A percentile compares a stretch with the other conserved stretches of the same genome.
phyloP scores from a whole-genome alignment of 2,888 invertebrate species.

The Serrognathus titanus region DNA sequence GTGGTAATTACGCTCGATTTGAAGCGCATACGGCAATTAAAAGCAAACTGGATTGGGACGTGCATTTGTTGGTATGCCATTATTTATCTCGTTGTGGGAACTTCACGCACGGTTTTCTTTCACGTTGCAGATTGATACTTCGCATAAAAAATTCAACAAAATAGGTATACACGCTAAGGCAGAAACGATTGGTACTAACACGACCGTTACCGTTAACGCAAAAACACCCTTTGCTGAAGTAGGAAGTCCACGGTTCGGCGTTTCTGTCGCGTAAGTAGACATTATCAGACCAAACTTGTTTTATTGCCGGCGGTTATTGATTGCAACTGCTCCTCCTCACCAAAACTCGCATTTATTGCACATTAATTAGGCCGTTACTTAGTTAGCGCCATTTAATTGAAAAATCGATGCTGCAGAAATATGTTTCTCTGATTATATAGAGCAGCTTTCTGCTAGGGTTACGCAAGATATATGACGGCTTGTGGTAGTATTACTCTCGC shows the following conservation, averaged over 20 bases:
- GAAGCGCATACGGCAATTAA: slow-evolving; percentile 43
- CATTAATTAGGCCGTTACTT: slow-evolving; percentile 13
- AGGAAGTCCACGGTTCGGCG: slow-evolving; percentile 39
- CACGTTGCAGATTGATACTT: slow-evolving; percentile 41
- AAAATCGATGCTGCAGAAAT: slow-evolving; percentile 24
- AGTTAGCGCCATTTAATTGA: slow-evolving; percentile 26
- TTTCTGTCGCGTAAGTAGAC: slow-evolving; percentile 28
- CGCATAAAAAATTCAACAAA: slow-evolving; percentile 36
- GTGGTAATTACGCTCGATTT: slow-evolving; percentile 48
- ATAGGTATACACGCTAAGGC: slow-evolving; percentile 38
- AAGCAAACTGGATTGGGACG: slow-evolving; percentile 48
- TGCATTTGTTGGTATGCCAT: slow-evolving; percentile 42
- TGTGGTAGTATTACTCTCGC: slow-evolving; percentile 25
- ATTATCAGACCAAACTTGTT: background rate
- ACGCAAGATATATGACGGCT: slow-evolving; percentile 26
- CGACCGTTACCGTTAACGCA: slow-evolving; percentile 36
- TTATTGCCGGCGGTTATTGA: background rate
- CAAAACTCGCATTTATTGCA: slow-evolving; percentile 26
- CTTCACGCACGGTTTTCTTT: too few species aligned
- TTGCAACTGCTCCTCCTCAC: slow-evolving; percentile 6
- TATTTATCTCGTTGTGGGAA: background rate
- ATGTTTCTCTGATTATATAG: slow-evolving; percentile 24
- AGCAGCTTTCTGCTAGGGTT: slow-evolving; percentile 17
- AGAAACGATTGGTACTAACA: slow-evolving; percentile 28
- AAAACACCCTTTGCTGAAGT: slow-evolving; percentile 42